phyloP scores from a whole-genome alignment of 1,140 invertebrate species.

The Calycopis cecrops region DNA sequence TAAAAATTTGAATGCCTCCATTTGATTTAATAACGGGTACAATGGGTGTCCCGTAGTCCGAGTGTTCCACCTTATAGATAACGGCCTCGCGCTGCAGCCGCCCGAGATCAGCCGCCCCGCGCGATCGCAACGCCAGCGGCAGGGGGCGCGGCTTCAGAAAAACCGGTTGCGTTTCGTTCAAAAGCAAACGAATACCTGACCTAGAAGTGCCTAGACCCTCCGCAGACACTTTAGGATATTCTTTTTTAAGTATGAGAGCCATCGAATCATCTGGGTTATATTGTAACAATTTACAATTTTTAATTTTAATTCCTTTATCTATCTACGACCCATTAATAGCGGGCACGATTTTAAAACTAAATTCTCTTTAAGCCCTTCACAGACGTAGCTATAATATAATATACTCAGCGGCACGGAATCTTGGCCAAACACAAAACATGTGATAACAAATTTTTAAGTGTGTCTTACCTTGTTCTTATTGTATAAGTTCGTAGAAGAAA shows the following conservation, averaged over 20 bases:
- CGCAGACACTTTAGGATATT: constrained; percentile 24
- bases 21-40: too few species aligned
- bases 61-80: constrained; percentile 29
- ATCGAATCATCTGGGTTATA: constrained; percentile 19
- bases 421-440: too few species aligned
- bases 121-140: constrained; percentile 29
- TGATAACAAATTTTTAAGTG: too few species aligned
- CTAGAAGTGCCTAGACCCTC: constrained; percentile 27
- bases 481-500: too few species aligned
- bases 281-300: too few species aligned
- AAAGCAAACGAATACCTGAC: constrained; percentile 21
- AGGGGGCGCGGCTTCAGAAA: constrained; percentile 26
- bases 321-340: constrained; percentile 16
- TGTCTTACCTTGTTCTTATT: too few species aligned
- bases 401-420: too few species aligned
- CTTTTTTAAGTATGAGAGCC: constrained; percentile 17
- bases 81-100: constrained; percentile 26
- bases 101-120: constrained; percentile 25
- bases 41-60: constrained; percentile 28
- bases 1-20: constrained; percentile 27
- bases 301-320: constrained; percentile 31
- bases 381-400: too few species aligned
- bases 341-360: constrained; percentile 18
- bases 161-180: constrained; percentile 31
- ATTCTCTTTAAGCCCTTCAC: constrained; percentile 18